Evolutionary conservation across 2,113 vertebrate genomes (phyloP).

Genomic region (Cynopterus brachyotis): DNA sequence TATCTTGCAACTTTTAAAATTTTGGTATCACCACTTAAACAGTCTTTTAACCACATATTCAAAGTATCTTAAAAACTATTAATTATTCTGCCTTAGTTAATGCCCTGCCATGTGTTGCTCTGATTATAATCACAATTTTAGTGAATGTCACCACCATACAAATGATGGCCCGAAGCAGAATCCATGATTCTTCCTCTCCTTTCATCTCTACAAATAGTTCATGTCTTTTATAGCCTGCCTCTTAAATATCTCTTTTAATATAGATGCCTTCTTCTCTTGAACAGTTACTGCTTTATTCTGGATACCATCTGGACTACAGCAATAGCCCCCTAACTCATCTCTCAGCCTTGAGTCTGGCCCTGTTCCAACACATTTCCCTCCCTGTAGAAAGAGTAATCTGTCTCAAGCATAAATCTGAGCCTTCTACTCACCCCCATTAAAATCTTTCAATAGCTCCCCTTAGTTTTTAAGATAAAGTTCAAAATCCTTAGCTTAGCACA

Average conservation of each 20-base stretch:
- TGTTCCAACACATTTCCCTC: slow-evolving; percentile 10
- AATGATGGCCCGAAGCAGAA: neutral
- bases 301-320: neutral
- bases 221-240: neutral
- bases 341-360: neutral
- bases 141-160: neutral
- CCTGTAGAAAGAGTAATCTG: neutral
- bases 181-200: neutral
- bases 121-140: neutral
- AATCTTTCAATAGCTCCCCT: slow-evolving; percentile 44
- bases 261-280: neutral
- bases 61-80: neutral
- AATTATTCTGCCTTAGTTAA: neutral
- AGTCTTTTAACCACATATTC: neutral
- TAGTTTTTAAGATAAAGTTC: slow-evolving; percentile 72
- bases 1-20: neutral
- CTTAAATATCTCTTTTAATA: slow-evolving; percentile 2
- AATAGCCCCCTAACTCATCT: slow-evolving; percentile 27
- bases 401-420: slow-evolving; percentile 42
- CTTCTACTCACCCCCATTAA: slow-evolving; percentile 41
- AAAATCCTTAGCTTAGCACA: slow-evolving; percentile 57
- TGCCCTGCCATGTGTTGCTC: neutral
- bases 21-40: neutral
- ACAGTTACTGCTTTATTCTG: slow-evolving; percentile 9
- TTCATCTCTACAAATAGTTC: neutral